phyloP scores from a whole-genome alignment of 2,888 invertebrate genomes.

The Nebria salina region DNA sequence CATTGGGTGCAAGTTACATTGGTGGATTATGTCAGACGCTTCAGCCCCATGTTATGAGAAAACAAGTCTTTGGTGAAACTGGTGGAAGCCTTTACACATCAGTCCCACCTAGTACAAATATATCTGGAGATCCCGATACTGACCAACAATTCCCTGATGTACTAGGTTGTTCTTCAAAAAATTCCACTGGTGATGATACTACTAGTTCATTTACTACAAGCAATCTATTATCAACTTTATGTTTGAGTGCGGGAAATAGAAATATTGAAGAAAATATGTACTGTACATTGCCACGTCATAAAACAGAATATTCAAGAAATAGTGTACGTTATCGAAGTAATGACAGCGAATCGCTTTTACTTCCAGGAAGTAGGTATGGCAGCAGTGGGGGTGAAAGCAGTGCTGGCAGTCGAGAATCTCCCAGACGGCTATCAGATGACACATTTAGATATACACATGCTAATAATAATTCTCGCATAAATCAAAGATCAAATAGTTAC shows the following conservation, averaged over 20 bases:
- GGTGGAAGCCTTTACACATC: slow-evolving; percentile 56
- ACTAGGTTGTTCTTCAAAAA: slow-evolving; percentile 61
- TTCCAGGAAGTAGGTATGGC: slow-evolving; percentile 75
- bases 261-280: slow-evolving; percentile 64
- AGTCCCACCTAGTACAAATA: slow-evolving; percentile 48
- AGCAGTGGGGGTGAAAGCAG: slow-evolving; percentile 74
- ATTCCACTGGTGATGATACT: slow-evolving; percentile 19
- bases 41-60: slow-evolving; percentile 56
- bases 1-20: not conserved
- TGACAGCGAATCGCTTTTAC: slow-evolving; percentile 79
- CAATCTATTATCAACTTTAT: slow-evolving; percentile 61
- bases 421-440: slow-evolving; percentile 66
- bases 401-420: slow-evolving; percentile 61
- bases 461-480: slow-evolving; percentile 53
- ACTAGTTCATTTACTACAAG: slow-evolving; percentile 21
- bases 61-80: slow-evolving; percentile 53
- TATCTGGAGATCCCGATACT: slow-evolving; percentile 1
- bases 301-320: slow-evolving; percentile 56
- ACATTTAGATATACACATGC: slow-evolving; percentile 54
- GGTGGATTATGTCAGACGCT: slow-evolving; percentile 48
- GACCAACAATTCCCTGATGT: slow-evolving; percentile 67
- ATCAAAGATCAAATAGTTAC: slow-evolving; percentile 75
- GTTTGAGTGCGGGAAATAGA: slow-evolving; percentile 58
- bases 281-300: slow-evolving; percentile 72
- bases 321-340: slow-evolving; percentile 59